Base-by-base conservation (phyloP, 2,888 invertebrate genomes). In the Parapristionchus giblindavisi region DNA sequence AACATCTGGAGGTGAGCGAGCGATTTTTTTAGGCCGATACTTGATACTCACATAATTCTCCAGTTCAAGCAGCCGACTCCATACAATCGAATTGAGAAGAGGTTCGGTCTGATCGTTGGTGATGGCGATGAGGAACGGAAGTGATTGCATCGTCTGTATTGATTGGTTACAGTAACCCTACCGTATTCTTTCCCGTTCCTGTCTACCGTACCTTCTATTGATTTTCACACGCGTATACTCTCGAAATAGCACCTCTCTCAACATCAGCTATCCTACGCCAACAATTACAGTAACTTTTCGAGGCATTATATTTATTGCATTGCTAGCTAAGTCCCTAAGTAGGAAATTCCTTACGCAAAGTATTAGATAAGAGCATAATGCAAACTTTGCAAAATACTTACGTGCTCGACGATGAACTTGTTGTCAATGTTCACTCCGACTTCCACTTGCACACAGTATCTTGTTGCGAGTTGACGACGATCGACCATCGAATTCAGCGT, bases 81-180 rank as follows among this genome's bases (percentile, higher is more conserved):
- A 84, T 76, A 82, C 81, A 14, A 84, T 84, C 3, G 84, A 84
- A 29, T 81, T 78, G 2, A 84, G 78, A 11, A 84, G 76, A 1
- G 84, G 84, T 51, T 84, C 84, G 3, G 84, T 83, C 54, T 84
- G 84, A 71, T 84, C 84, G 58, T 84, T 83, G 17, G 83, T 84
- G 75, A 83, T 83, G 1, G 84, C 84, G 51, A 84, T 84, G 21
- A 84, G 76, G 71, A 84, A 84, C 17, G 84, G 83, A 54, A 82
- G 83, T 3, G 81, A 78, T 11, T 79, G 38, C 1, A 81, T 61
- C 1, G 75, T 71, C 84, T 84, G 52, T n/a, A 77, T 65, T 3
- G n/a, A n/a, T n/a, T n/a, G n/a, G n/a, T n/a, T n/a, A n/a, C n/a
- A n/a, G n/a, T n/a, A n/a, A n/a, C n/a, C n/a, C n/a, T n/a, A n/a